Conservation (phyloP, 2,888 invertebrate genomes). For the Idaea aversata region DNA sequence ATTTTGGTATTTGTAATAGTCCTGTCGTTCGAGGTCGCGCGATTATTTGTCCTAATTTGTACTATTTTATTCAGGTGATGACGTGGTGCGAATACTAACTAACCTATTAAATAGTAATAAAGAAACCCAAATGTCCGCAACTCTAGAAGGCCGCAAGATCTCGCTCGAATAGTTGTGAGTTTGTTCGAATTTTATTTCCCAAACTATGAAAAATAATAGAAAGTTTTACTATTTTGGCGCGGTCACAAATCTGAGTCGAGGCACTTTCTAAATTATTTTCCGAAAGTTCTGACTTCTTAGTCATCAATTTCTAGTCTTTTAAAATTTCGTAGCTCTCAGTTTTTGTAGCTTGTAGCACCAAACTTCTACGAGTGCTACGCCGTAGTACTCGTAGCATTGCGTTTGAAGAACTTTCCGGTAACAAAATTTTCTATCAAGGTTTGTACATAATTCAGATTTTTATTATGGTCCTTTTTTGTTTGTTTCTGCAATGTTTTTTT, state of each 20-base stretch:
- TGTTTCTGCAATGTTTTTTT: no score
- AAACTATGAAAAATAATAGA: conserved; percentile 39
- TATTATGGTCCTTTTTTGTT: no score
- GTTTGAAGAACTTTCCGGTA: no score
- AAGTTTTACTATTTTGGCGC: conserved; percentile 42
- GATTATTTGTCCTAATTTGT: no score
- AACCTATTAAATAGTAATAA: conserved; percentile 26
- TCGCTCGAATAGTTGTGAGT: conserved; percentile 33
- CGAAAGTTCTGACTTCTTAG: conserved; percentile 13
- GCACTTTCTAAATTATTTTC: conserved; percentile 35
- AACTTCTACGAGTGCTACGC: neutral
- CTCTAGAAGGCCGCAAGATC: conserved; percentile 28
- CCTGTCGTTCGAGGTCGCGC: no score
- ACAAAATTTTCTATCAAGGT: no score
- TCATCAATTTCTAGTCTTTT: conserved; percentile 3
- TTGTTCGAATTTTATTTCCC: conserved; percentile 41
- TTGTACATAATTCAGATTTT: no score
- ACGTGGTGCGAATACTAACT: no score
- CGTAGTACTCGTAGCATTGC: neutral
- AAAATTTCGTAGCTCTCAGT: neutral
- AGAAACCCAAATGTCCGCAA: conserved; percentile 26
- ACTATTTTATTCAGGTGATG: no score
- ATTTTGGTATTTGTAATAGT: no score
- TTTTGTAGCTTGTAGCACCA: neutral
- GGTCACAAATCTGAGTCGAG: conserved; percentile 31